Conservation (phyloP, 30 jellyfish, hydroid and myxozoan species). For the Aurelia aurita complex sp. Pacific region DNA sequence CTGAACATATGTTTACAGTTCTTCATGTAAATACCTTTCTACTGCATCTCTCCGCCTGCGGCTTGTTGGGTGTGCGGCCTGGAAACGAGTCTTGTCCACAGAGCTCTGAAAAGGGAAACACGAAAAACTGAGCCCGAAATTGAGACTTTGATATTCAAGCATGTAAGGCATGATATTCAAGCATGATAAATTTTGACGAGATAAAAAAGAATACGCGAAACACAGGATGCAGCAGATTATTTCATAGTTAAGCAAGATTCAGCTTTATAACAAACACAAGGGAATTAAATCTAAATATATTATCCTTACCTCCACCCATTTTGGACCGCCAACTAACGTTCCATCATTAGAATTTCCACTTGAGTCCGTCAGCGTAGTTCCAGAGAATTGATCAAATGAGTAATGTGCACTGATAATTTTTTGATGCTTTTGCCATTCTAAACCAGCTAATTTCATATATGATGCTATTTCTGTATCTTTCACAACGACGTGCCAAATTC, state of each 20-base stretch:
- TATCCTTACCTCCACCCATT: slow-evolving; percentile 86
- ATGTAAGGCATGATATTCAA: too few relatives aligned
- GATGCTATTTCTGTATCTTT: slow-evolving; percentile 59
- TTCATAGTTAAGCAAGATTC: too few relatives aligned
- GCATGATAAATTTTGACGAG: too few relatives aligned
- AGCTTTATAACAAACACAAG: background rate
- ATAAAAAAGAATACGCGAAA: too few relatives aligned
- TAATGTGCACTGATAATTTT: slow-evolving; percentile 81
- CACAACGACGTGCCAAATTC: slow-evolving; percentile 79
- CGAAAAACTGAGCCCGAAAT: too few relatives aligned
- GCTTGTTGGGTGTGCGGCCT: slow-evolving; percentile 68
- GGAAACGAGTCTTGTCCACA: slow-evolving; percentile 79
- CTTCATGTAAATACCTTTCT: slow-evolving; percentile 35
- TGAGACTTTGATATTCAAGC: too few relatives aligned
- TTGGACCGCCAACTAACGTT: slow-evolving; percentile 58
- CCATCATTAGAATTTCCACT: slow-evolving; percentile 81
- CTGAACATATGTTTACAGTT: background rate
- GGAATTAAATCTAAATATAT: background rate
- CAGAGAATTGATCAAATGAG: slow-evolving; percentile 79
- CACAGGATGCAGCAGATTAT: too few relatives aligned
- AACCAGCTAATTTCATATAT: slow-evolving; percentile 80
- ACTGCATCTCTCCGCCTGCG: slow-evolving; percentile 50
- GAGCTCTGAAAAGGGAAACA: slow-evolving; percentile 65
- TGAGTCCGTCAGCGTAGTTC: slow-evolving; percentile 61
- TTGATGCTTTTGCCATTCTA: slow-evolving; percentile 93